Base-by-base conservation (phyloP, 1,140 invertebrate species). In the Epicauta chinensis region DNA sequence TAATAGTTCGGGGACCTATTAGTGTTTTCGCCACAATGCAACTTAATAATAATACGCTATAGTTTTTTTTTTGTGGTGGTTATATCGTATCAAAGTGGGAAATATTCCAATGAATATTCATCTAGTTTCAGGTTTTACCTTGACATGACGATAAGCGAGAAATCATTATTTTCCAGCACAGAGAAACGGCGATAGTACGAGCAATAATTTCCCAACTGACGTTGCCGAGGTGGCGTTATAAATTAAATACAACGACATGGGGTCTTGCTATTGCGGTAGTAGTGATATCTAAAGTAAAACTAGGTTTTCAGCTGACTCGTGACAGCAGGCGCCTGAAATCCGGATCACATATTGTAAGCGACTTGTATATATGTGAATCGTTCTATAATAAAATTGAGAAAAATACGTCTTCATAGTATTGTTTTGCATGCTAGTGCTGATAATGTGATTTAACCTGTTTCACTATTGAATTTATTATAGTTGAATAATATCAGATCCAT, bases 121-220 rank as follows among this genome's bases (percentile, higher is more conserved):
- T n/a, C n/a, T n/a, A n/a, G n/a, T n/a, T n/a, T n/a, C n/a, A n/a
- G n/a, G n/a, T n/a, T n/a, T n/a, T n/a, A n/a, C n/a, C n/a, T n/a
- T n/a, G n/a, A n/a, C n/a, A n/a, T n/a, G n/a, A n/a, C n/a, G 38
- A 11, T 17, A 30, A 43, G 39, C 14, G 35, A 38, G 38, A 47
- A 47, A 47, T 47, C 44, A 23, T n/a, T n/a, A n/a, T 23, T 23
- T 23, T 23, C 4, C 7, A 23, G 23, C 7, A 2, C 7, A 23
- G 53, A 53, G 54, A 50, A 47, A 43, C 52, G 15, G 40, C 52
- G 51, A 45, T 23, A 44, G 47, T 45, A 60, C 56, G 43, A 50
- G 60, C 58, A 53, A 62, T 62, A 62, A 62, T 62, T 61, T 56
- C 55, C 43, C 39, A 16, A 34, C 30, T 55, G 50, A 44, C 34